Percentiles rank a stretch among this genome's conserved stretches.
Evolutionary conservation across 1,140 invertebrate species (phyloP).

Genomic region (Megalopta genalis): DNA sequence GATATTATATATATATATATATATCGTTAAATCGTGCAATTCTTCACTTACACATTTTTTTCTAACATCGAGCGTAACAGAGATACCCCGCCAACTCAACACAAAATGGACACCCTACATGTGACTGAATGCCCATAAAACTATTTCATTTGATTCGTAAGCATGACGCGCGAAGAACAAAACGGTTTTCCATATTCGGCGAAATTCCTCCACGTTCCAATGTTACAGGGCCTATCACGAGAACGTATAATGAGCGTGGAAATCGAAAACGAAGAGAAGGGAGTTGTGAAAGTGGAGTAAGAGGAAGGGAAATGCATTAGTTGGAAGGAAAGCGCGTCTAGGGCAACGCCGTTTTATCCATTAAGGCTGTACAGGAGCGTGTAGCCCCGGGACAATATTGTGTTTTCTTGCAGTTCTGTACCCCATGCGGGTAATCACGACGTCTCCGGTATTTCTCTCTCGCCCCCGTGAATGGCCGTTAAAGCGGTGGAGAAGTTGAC

Average conservation of each 20-base stretch:
- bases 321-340: constrained; percentile 27
- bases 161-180: no score
- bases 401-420: constrained; percentile 51
- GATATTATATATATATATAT: no score
- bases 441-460: constrained; percentile 16
- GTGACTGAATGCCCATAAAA: no score
- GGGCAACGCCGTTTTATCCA: constrained; percentile 46
- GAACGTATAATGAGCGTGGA: background rate
- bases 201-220: no score
- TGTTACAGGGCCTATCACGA: no score
- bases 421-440: constrained; percentile 57
- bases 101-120: no score
- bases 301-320: constrained; percentile 20
- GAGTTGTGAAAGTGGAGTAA: constrained; percentile 12
- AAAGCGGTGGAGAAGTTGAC: constrained; percentile 44
- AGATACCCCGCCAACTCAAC: no score
- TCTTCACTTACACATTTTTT: no score
- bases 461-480: constrained; percentile 18
- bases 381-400: constrained; percentile 44
- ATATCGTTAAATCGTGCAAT: no score
- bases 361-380: constrained; percentile 36
- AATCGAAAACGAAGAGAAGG: background rate
- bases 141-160: no score
- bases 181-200: no score
- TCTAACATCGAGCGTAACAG: no score